Conservation (phyloP, 2,888 invertebrate genomes). For the Chaetogeoica ovagalla region DNA sequence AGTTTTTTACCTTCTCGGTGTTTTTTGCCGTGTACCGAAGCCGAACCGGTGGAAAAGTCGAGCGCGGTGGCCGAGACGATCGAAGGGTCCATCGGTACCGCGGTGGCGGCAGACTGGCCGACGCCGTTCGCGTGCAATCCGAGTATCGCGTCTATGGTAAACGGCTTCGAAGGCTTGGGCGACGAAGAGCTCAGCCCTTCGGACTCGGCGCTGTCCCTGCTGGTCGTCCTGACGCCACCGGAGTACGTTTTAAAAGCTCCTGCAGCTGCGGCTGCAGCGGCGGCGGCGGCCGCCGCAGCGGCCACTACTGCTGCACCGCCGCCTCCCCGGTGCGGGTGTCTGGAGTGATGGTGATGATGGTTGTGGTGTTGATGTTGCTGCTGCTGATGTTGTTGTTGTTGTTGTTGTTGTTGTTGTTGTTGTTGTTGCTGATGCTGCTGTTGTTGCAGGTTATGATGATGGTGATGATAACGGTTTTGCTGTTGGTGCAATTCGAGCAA, state of each 20-base stretch:
- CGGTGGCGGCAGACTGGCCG: constrained; percentile 5
- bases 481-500: constrained; percentile 56
- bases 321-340: constrained; percentile 51
- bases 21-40: constrained; percentile 53
- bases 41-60: constrained; percentile 55
- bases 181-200: constrained; percentile 53
- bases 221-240: constrained; percentile 45
- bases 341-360: constrained; percentile 58
- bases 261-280: constrained; percentile 54
- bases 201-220: constrained; percentile 54
- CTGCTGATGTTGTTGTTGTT: constrained; percentile 56
- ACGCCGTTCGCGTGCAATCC: constrained; percentile 63
- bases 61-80: constrained; percentile 55
- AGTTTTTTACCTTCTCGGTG: constrained; percentile 19
- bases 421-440: constrained; percentile 58
- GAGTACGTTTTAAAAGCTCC: constrained; percentile 48
- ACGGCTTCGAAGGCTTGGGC: constrained; percentile 67
- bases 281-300: neutral
- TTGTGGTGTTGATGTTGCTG: constrained; percentile 57
- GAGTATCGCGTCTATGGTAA: constrained; percentile 86
- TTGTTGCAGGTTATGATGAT: constrained; percentile 57
- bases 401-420: constrained; percentile 56
- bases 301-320: constrained; percentile 44
- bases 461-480: constrained; percentile 54
- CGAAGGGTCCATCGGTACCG: constrained; percentile 12